A percentile compares a stretch with the other conserved stretches of the same genome.
These are phyloP conservation scores for Pygocentrus nattereri DNA, from an alignment of 2,797 vertebrate genomes.

Conservation along the genomic window DNA sequence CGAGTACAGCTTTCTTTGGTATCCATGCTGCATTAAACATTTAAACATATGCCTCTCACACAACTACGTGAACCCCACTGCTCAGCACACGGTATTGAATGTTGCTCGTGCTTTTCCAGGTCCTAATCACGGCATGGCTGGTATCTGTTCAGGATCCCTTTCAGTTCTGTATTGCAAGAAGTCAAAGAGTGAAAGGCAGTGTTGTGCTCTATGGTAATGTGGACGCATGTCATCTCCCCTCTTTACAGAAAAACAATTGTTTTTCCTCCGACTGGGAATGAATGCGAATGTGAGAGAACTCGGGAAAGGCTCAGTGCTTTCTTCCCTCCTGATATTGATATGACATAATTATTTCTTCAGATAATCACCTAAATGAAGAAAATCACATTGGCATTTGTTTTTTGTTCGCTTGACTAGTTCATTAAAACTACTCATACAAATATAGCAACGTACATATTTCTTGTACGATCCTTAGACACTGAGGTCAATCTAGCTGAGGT, in stretches of 20 bases:
- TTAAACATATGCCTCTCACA: neutral
- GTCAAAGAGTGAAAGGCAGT: constrained; percentile 62
- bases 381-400: no score
- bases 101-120: neutral
- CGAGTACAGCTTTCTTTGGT: no score
- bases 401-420: no score
- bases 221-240: constrained; percentile 50
- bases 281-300: neutral
- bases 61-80: neutral
- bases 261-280: constrained; percentile 46
- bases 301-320: neutral
- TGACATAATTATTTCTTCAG: no score
- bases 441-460: no score
- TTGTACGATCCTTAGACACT: no score
- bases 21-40: neutral
- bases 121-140: constrained; percentile 24
- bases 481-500: no score
- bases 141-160: constrained; percentile 33
- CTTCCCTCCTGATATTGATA: neutral
- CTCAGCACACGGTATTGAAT: neutral
- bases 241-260: constrained; percentile 59
- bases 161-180: constrained; percentile 38
- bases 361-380: no score
- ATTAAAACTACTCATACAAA: no score
- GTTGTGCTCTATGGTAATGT: constrained; percentile 74